These are phyloP conservation scores for Heterochromis multidens DNA, from an alignment of 2,113 vertebrate species.

Conservation along the genomic window DNA sequence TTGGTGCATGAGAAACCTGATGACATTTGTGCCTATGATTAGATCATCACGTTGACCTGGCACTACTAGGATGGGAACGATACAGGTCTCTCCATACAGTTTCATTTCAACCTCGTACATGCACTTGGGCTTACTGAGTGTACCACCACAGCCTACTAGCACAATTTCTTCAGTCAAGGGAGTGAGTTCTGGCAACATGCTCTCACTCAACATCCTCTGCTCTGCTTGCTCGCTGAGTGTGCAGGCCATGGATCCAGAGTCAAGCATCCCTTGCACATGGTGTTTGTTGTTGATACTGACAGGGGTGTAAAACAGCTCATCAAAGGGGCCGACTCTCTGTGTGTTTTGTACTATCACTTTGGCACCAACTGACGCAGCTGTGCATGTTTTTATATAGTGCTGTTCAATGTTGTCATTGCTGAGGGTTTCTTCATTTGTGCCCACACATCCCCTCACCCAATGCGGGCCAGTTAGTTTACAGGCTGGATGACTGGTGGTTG, in stretches of 20 bases:
- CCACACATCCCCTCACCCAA: constrained; percentile 2
- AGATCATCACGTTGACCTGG: constrained; percentile 15
- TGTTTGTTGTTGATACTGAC: background rate
- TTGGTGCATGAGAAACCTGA: background rate
- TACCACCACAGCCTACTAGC: constrained; percentile 21
- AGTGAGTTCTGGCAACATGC: background rate
- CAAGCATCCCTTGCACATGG: background rate
- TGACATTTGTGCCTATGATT: background rate
- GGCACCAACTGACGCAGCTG: background rate
- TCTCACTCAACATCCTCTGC: background rate
- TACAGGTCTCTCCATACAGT: background rate
- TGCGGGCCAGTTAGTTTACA: constrained; percentile 25
- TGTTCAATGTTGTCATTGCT: background rate
- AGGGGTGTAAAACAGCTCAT: constrained; percentile 25
- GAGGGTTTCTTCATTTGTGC: background rate
- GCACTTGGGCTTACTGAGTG: constrained; percentile 4
- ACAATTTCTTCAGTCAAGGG: background rate
- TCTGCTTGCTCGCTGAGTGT: background rate
- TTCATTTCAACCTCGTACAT: background rate
- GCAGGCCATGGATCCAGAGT: constrained; percentile 31
- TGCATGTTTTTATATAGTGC: background rate
- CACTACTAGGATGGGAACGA: background rate
- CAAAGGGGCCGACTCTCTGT: background rate
- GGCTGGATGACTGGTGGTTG: background rate
- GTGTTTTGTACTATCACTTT: background rate